Evolutionary conservation across 37 sponge, comb jelly and placozoan genomes (phyloP), one percentile per base, ranked within the genome.

Genomic region (Haliclona indistincta): DNA sequence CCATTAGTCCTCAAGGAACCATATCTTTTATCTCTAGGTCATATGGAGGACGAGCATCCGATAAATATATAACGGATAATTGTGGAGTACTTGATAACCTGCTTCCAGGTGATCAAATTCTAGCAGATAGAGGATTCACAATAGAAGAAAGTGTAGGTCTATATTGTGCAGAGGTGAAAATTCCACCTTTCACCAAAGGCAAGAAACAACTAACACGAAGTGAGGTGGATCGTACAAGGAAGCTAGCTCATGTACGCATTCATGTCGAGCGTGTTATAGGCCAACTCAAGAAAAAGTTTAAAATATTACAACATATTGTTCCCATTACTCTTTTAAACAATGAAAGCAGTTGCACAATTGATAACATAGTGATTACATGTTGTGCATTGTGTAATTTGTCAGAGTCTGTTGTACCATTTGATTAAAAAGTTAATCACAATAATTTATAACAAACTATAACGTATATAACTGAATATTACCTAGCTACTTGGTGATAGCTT

Each of bases 61-160:
- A 75, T 34, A 38, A 29, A 30, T n/a, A 75, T 39, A 10, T 75
- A 4, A 68, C 66, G 39, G 80, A 78, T 47, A 65, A 78, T 41
- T 78, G 58, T 78, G 80, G 80, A 4, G 4, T 4, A 49, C 19
- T 5, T 10, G 58, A 53, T 2, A 32, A 22, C 38, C 10, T 68
- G 6, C 60, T 43, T 26, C 80, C 80, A 10, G 80, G 80, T 54
- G 80, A 67, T 56, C 42, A 69, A 38, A 42, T 81, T 39, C 38
- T 81, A 10, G 82, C 82, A 25, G 83, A 78, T 61, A 40, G 83
- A 38, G 82, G 82, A 30, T 81, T 81, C 39, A 71, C 47, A n/a
- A 62, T 81, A 30, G 35, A 64, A 37, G 82, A 81, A 19, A 71
- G 64, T 60, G 74, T 40, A 35, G 82, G 74, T 19, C n/a, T 73